Evolutionary conservation across 53 echinoderm and acorn worm genomes (phyloP).

Genomic region (Luidia sarsii): DNA sequence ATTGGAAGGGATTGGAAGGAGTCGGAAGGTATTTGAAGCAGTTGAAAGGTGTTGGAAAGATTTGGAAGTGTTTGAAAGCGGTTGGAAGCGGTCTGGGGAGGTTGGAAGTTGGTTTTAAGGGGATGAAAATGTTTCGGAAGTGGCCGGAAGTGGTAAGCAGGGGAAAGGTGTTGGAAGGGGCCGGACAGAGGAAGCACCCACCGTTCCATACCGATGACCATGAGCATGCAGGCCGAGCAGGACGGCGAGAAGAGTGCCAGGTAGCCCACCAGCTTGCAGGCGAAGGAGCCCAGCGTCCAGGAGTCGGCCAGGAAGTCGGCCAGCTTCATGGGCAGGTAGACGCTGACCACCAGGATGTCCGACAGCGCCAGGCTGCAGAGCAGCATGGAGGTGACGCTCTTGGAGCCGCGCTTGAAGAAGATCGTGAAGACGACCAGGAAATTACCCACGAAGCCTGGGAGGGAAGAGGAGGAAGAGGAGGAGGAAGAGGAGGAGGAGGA

Average conservation of each 20-base stretch:
- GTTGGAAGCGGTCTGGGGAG: too few species aligned
- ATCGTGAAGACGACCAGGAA: conserved; percentile 42
- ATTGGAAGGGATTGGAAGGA: too few species aligned
- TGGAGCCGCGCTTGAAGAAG: conserved; percentile 37
- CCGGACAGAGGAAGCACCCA: conserved; percentile 9
- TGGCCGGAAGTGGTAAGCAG: too few species aligned
- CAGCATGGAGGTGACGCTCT: conserved; percentile 52
- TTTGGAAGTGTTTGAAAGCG: too few species aligned
- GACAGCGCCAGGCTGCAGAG: conserved; percentile 43
- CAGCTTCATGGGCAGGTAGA: conserved; percentile 33
- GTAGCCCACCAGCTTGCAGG: conserved; percentile 39
- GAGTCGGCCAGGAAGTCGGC: neutral
- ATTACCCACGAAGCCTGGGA: conserved; percentile 35
- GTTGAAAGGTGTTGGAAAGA: too few species aligned
- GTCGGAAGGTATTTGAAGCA: too few species aligned
- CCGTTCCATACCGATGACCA: conserved; percentile 57
- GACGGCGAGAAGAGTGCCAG: conserved; percentile 30
- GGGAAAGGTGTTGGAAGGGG: too few species aligned
- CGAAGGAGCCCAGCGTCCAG: conserved; percentile 28
- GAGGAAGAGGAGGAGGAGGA: neutral
- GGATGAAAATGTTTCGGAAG: too few species aligned
- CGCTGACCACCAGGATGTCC: conserved; percentile 28
- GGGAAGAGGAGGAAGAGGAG: neutral
- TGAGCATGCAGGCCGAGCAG: conserved; percentile 59
- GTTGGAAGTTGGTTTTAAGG: too few species aligned